Percentiles rank a stretch among this genome's conserved stretches.
phyloP scores from a whole-genome alignment of 1,140 invertebrate species.

The Nasonia vitripennis region DNA sequence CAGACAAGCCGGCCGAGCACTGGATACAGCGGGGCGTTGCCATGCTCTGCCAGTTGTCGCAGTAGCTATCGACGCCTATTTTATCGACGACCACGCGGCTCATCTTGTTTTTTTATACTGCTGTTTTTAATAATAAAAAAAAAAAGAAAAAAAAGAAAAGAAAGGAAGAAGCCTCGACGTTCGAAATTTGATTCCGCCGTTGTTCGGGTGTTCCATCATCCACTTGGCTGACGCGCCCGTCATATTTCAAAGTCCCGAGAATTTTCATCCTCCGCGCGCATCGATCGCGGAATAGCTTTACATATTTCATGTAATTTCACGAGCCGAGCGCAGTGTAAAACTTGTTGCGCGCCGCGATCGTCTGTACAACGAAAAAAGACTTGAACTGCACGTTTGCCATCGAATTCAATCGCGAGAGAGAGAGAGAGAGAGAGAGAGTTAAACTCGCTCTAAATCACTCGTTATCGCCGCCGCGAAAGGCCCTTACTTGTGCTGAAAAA shows the following conservation, averaged over 20 bases:
- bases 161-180: neutral
- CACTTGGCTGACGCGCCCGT: neutral
- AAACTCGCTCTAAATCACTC: conserved; percentile 24
- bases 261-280: neutral
- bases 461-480: conserved; percentile 12
- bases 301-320: neutral
- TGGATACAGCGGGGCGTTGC: conserved; percentile 94
- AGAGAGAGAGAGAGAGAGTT: too few relatives aligned
- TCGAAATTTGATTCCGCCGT: neutral
- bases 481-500: conserved; percentile 31
- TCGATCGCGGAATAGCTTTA: neutral
- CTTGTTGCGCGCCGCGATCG: neutral
- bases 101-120: neutral
- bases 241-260: conserved; percentile 16
- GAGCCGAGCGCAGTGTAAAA: neutral
- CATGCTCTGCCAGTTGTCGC: conserved; percentile 86
- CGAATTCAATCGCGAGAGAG: neutral
- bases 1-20: conserved; percentile 81
- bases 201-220: neutral
- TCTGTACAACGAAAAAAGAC: neutral
- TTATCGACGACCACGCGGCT: conserved; percentile 18
- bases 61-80: conserved; percentile 62
- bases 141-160: too few relatives aligned
- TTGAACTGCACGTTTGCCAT: too few relatives aligned
- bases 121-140: too few relatives aligned